These are phyloP conservation scores for Gambusia holbrooki DNA, from an alignment of 2,113 vertebrate species.

Conservation along the genomic window DNA sequence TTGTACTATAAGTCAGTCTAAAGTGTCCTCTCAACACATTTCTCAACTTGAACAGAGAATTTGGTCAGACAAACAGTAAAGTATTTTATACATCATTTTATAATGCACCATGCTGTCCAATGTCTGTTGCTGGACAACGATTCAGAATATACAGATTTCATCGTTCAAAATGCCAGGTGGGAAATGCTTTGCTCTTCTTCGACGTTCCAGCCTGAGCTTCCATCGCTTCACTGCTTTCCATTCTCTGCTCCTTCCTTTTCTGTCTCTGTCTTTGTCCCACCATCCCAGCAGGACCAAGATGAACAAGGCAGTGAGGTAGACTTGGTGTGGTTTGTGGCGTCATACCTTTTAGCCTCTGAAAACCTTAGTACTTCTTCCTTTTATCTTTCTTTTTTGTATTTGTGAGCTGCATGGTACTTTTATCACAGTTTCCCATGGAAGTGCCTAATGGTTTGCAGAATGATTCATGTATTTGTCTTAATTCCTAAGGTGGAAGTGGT, in stretches of 20 bases:
- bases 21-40: conserved; percentile 22
- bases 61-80: not conserved
- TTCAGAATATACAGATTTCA: not conserved
- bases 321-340: not conserved
- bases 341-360: conserved; percentile 12
- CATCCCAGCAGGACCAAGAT: conserved; percentile 69
- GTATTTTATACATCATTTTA: not conserved
- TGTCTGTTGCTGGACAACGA: not conserved
- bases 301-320: conserved; percentile 56
- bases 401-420: conserved; percentile 59
- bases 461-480: conserved; percentile 24
- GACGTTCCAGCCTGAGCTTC: conserved; percentile 60
- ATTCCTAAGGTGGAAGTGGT: conserved; percentile 30
- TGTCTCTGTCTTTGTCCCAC: conserved; percentile 18
- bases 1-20: not conserved
- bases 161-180: conserved; percentile 32
- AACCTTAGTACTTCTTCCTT: conserved; percentile 2
- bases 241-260: conserved; percentile 19
- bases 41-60: not conserved
- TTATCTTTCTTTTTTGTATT: conserved; percentile 7
- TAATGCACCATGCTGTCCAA: not conserved
- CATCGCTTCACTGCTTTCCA: conserved; percentile 40
- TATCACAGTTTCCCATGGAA: conserved; percentile 20
- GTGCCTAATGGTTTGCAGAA: conserved; percentile 48
- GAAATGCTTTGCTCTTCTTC: conserved; percentile 27